Base-by-base conservation (phyloP, 1,140 invertebrate genomes). In the Latrodectus geometricus region DNA sequence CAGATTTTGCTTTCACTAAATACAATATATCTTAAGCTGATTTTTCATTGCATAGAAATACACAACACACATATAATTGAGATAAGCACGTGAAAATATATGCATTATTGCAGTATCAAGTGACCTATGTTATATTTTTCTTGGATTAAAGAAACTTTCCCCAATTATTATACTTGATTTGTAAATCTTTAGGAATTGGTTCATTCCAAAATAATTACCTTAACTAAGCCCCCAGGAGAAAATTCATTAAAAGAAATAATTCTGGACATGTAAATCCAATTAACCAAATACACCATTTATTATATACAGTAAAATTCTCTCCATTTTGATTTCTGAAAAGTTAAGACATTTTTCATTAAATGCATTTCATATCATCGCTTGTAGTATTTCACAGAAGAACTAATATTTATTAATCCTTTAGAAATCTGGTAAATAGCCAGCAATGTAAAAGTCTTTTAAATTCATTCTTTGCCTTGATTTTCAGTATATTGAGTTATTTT, bases 31-130 rank as follows among this genome's bases (percentile, higher is more conserved):
- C 20, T n/a, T 23, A 49, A 8, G 15, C 9, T 20, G 56, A 11
- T 56, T 61, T 0, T 35, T 56, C 52, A 54, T n/a, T 56, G 12
- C 74, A 15, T 61, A 76, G 14, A 21, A 35, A 56, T 21, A 56
- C 20, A 35, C 74, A 76, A 20, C 74, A 76, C 12, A 50, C 50
- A 35, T 76, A 76, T 14, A 52, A 49, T 48, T 79, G 9, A n/a
- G 20, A n/a, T 56, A 79, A 14, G 77, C 77, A 68, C 49, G 4
- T 48, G 77, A 17, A 79, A 79, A 79, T 12, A 79, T 15, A 49
- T 79, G 15, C 20, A 77, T n/a, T 17, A 4, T 72, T 14, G n/a
- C 14, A 5, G 17, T 21, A n/a, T 20, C 50, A 8, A 11, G 8
- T 9, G 8, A 17, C 20, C 5, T 35, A 17, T 65, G 50, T 15